Base-by-base conservation (phyloP, 2,888 invertebrate genomes). In the Entomobrya proxima region DNA sequence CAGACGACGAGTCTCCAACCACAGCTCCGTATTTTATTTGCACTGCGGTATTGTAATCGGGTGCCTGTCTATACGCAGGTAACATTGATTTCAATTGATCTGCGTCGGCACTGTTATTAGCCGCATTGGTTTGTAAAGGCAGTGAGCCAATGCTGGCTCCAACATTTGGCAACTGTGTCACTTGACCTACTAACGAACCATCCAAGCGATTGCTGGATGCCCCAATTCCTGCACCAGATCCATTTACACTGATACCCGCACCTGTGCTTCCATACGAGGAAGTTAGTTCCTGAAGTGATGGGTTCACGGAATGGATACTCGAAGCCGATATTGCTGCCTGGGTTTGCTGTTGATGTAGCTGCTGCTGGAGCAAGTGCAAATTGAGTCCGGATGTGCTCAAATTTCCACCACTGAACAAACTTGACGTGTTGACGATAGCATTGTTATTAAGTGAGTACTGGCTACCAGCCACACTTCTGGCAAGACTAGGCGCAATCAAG, bases 41-140 rank as follows among this genome's bases (percentile, higher is more conserved):
- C 50, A 74, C 47, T 1, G 74, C 74, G 5, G 97, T 97, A 91
- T 98, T 98, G 92, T 98, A 98, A 92, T 98, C 98, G 0, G 98
- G 98, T 0, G 98, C 97, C 0, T 96, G 96, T 2, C 98, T 94
- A 92, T 97, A 97, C 0, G 95, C 95, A 0, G 97, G 96, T n/a
- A 96, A 92, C 88, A 96, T 93, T 18, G 95, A 76, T 24, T 87
- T 79, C 37, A 84, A 21, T 30, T 87, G 86, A 7, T 75, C 75
- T 32, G 58, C 24, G 52, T 55, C 79, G 3, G 24, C 74, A 44
- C 58, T 80, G 27, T 61, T n/a, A n/a, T n/a, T 77, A 15, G 67
- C 24, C 32, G 35, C 37, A 9, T 37, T 64, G 55, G 58, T n/a
- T 37, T 84, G 84, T 5, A 84, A 30, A 13, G 84, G 84, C 1